A percentile compares a stretch with the other conserved stretches of the same genome.
These are phyloP conservation scores for Acinonyx jubatus DNA, from an alignment of 2,113 vertebrate genomes.

Conservation along the genomic window DNA sequence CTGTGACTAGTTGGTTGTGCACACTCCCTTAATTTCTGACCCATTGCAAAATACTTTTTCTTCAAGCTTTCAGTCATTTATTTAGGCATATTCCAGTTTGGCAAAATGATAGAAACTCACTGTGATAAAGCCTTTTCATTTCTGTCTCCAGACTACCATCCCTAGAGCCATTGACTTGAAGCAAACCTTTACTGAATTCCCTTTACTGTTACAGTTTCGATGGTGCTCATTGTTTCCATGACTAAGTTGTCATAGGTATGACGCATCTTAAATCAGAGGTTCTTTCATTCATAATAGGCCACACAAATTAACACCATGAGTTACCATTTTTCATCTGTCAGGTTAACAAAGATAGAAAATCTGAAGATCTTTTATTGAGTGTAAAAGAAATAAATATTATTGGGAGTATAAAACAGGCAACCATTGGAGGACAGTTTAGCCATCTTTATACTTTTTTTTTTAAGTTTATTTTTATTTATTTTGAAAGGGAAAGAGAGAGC, in stretches of 20 bases:
- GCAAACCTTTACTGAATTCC: not conserved
- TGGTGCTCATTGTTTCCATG: not conserved
- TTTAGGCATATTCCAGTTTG: not conserved
- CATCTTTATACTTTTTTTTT: not conserved
- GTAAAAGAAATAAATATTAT: not conserved
- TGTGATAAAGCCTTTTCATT: not conserved
- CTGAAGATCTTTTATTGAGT: not conserved
- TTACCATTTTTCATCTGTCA: not conserved
- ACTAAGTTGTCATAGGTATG: not conserved
- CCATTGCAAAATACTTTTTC: not conserved
- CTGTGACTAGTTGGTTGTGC: not conserved
- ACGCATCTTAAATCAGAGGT: not conserved
- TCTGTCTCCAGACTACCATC: not conserved
- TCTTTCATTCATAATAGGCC: not conserved
- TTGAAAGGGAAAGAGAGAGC: too few species aligned
- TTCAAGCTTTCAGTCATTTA: not conserved
- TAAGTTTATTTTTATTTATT: too few species aligned
- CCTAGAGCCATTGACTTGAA: not conserved
- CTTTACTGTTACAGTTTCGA: not conserved
- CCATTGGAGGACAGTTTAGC: not conserved
- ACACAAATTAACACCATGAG: not conserved
- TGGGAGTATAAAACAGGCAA: not conserved
- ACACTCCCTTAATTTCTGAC: accelerated
- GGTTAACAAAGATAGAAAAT: not conserved
- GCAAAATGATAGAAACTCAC: not conserved